These are phyloP conservation scores for Catonia carolina DNA, from an alignment of 2,888 invertebrate species.

Conservation along the genomic window DNA sequence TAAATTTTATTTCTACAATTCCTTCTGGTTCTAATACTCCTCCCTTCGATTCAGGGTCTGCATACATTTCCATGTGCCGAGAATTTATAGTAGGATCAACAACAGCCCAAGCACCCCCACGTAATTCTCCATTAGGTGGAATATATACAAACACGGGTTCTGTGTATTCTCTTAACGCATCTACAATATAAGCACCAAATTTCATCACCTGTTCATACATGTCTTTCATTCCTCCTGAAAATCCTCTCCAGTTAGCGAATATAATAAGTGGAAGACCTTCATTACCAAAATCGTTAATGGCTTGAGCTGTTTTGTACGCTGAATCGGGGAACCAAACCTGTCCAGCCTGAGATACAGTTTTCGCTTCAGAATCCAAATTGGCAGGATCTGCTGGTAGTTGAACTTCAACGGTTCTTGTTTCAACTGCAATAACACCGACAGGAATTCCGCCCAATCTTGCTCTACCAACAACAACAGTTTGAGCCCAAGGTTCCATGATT, in stretches of 20 bases:
- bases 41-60: slow-evolving; percentile 87
- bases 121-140: slow-evolving; percentile 90
- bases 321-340: slow-evolving; percentile 99
- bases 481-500: slow-evolving; percentile 95
- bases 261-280: slow-evolving; percentile 93
- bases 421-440: slow-evolving; percentile 92
- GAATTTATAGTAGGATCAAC: slow-evolving; percentile 95
- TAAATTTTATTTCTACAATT: slow-evolving; percentile 95
- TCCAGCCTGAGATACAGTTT: slow-evolving; percentile 81
- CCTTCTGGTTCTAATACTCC: slow-evolving; percentile 95
- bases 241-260: slow-evolving; percentile 99
- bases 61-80: slow-evolving; percentile 95
- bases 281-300: slow-evolving; percentile 90
- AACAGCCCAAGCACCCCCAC: slow-evolving; percentile 99
- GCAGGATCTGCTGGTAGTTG: slow-evolving; percentile 97
- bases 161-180: slow-evolving; percentile 80
- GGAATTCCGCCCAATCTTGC: slow-evolving; percentile 94
- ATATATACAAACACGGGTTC: slow-evolving; percentile 94
- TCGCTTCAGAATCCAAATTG: slow-evolving; percentile 93
- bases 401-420: slow-evolving; percentile 91
- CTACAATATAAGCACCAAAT: slow-evolving; percentile 98
- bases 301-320: slow-evolving; percentile 96
- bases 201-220: slow-evolving; percentile 98
- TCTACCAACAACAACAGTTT: slow-evolving; percentile 87
- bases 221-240: slow-evolving; percentile 99